Base-by-base conservation (phyloP, 2,888 invertebrate species). In the Caenorhabditis sp. region DNA sequence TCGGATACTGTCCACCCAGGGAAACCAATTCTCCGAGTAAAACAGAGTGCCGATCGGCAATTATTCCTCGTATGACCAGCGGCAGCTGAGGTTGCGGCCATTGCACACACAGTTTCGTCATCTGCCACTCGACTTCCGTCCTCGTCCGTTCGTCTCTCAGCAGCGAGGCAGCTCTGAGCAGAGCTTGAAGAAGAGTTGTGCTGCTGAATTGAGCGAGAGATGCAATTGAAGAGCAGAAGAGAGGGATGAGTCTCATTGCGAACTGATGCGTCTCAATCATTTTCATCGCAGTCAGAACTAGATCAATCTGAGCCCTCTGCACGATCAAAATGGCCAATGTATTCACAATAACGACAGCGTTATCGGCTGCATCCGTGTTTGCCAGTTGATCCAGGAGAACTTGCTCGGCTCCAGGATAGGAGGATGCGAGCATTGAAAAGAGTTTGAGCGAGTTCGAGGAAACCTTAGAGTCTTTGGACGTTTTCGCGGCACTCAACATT, bases 81-180 rank as follows among this genome's bases (percentile, higher is more conserved):
- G 76, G 76, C 35, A 43, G 50, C 45, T 82, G 76, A 0, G 73
- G 74, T 55, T 73, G 72, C 8, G 52, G 66, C 46, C 55, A 75
- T 52, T 76, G 68, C 15, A 85, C 41, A 65, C 83, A 80, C 37
- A 84, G 46, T 22, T 81, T 79, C 32, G 73, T 73, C 80, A 86
- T 75, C 50, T 83, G 76, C 87, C 86, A 86, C 48, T 83, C 85
- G 35, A 86, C 55, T 48, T 87, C 87, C 8, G 86, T 87, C 22
- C 84, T 52, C 0, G 79, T 70, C 7, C 85, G 73, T 30, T 77
- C 79, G 32, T 86, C 83, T 8, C 79, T 52, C 17, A 82, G 66
- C 13, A 68, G 30, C 1, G 55, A 39, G 0, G 74, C 74, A 1
- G 78, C 75, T 8, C 78, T 52, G 30, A 79, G 73, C n/a, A 80